Evolutionary conservation across 2,888 invertebrate species (phyloP).

Genomic region (Melikaiella ostensackeni): DNA sequence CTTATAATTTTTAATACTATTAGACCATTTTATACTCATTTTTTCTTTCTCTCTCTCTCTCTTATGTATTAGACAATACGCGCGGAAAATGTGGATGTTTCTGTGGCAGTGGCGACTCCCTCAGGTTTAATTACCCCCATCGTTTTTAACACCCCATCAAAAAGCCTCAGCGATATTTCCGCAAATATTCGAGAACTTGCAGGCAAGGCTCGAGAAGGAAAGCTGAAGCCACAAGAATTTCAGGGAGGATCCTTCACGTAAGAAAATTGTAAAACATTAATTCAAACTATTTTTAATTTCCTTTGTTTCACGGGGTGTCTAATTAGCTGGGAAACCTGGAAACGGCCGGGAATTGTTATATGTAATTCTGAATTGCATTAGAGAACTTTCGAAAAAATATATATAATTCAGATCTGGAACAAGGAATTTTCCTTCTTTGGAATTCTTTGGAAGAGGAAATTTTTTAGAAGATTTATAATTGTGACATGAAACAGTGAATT

Average conservation of each 20-base stretch:
- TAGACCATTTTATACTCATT: not conserved
- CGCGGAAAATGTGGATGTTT: conserved; percentile 79
- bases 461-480: too few relatives aligned
- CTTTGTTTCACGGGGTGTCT: too few relatives aligned
- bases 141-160: conserved; percentile 79
- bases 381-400: too few relatives aligned
- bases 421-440: too few relatives aligned
- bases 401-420: too few relatives aligned
- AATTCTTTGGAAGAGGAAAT: too few relatives aligned
- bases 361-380: too few relatives aligned
- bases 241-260: conserved; percentile 81
- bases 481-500: too few relatives aligned
- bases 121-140: conserved; percentile 84
- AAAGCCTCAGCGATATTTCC: conserved; percentile 80
- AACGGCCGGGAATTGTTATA: too few relatives aligned
- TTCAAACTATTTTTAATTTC: too few relatives aligned
- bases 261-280: conserved; percentile 47
- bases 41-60: not conserved
- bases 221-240: conserved; percentile 84
- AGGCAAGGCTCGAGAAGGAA: conserved; percentile 80
- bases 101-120: conserved; percentile 83
- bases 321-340: too few relatives aligned
- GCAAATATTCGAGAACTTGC: conserved; percentile 79
- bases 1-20: not conserved
- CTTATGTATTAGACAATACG: conserved; percentile 67